Evolutionary conservation across 2,888 invertebrate genomes (phyloP).

Genomic region (Crematogaster levior): DNA sequence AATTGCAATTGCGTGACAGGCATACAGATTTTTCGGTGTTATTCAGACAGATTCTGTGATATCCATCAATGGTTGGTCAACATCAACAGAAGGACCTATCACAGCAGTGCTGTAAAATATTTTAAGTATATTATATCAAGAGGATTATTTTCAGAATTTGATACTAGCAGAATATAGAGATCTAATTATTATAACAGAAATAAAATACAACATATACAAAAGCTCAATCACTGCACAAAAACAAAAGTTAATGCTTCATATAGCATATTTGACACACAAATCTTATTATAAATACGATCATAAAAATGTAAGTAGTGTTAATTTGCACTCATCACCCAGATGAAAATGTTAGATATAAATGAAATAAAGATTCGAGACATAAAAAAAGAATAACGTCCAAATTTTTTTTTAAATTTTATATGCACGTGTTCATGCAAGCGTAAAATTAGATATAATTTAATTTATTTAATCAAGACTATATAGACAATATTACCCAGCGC

Average conservation of each 20-base stretch:
- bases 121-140: conserved; percentile 37
- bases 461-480: conserved; percentile 45
- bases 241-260: conserved; percentile 2
- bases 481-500: conserved; percentile 82
- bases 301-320: conserved; percentile 20
- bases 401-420: conserved; percentile 4
- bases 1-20: conserved; percentile 17
- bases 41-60: conserved; percentile 76
- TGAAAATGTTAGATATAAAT: conserved; percentile 13
- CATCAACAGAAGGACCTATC: conserved; percentile 82
- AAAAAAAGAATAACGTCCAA: conserved; percentile 15
- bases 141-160: conserved; percentile 4
- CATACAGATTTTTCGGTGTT: conserved; percentile 20
- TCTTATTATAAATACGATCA: background rate
- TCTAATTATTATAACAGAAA: conserved; percentile 6
- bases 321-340: conserved; percentile 9
- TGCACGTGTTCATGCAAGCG: background rate
- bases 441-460: conserved; percentile 16
- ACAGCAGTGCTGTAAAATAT: conserved; percentile 84
- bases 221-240: conserved; percentile 15
- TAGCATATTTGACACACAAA: conserved; percentile 13
- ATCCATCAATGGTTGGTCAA: conserved; percentile 82
- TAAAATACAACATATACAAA: background rate
- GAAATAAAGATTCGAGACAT: conserved; percentile 15
- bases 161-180: background rate